Conservation (phyloP, 1,140 invertebrate species). For the Ips typographus region DNA sequence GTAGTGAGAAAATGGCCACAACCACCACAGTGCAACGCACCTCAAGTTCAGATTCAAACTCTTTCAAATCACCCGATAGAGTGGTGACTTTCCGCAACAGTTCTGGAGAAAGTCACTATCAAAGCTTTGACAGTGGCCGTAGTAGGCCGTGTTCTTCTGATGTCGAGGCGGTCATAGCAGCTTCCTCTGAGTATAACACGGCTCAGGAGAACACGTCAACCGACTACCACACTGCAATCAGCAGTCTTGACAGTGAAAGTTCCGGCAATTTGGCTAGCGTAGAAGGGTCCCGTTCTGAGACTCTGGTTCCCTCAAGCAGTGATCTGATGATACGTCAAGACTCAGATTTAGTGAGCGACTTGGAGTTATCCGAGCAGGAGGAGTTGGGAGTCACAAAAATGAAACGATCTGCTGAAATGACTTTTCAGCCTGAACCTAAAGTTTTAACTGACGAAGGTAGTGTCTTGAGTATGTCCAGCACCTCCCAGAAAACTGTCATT, state of each 20-base stretch:
- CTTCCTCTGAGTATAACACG: constrained; percentile 85
- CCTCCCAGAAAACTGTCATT: constrained; percentile 58
- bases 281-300: constrained; percentile 86
- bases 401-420: constrained; percentile 89
- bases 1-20: constrained; percentile 32
- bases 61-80: constrained; percentile 43
- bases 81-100: constrained; percentile 51
- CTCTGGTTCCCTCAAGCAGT: constrained; percentile 74
- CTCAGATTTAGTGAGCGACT: constrained; percentile 40
- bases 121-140: constrained; percentile 72
- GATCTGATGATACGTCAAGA: constrained; percentile 54
- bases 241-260: constrained; percentile 81
- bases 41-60: constrained; percentile 52
- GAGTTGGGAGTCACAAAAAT: constrained; percentile 64
- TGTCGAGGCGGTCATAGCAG: constrained; percentile 71
- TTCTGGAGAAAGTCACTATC: constrained; percentile 87
- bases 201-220: constrained; percentile 76
- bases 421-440: constrained; percentile 72
- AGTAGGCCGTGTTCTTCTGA: constrained; percentile 86
- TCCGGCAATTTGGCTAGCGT: constrained; percentile 85
- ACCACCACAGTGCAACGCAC: constrained; percentile 27
- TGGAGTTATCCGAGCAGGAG: constrained; percentile 58
- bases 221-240: constrained; percentile 82
- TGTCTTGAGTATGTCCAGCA: constrained; percentile 57
- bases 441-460: constrained; percentile 59